phyloP scores from a whole-genome alignment of 2,888 invertebrate genomes.

The Maniola hyperantus region DNA sequence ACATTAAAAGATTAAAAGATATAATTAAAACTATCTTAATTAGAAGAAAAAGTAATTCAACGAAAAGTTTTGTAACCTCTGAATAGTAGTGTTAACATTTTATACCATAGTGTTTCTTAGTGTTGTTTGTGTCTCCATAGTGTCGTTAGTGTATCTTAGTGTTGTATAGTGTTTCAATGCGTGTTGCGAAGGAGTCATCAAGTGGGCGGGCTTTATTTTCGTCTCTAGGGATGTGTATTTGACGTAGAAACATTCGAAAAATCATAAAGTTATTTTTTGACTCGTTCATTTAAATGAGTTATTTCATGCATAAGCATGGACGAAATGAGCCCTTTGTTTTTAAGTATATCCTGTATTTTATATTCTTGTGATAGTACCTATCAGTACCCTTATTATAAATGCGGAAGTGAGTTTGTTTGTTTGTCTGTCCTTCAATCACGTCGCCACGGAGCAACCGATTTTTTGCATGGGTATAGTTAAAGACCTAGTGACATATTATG shows the following conservation, averaged over 20 bases:
- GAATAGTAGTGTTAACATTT: constrained; percentile 12
- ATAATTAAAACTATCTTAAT: constrained; percentile 38
- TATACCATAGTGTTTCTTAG: no score
- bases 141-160: constrained; percentile 3
- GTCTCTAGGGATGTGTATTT: constrained; percentile 55
- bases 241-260: neutral
- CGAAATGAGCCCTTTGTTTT: no score
- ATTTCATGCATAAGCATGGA: no score
- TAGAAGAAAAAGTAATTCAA: constrained; percentile 37
- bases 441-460: no score
- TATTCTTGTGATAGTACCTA: no score
- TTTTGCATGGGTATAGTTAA: no score
- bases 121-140: constrained; percentile 11
- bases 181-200: constrained; percentile 66
- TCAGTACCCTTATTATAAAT: no score
- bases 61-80: constrained; percentile 28
- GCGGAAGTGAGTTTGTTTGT: no score
- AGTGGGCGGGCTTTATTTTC: constrained; percentile 73
- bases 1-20: constrained; percentile 29
- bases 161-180: constrained; percentile 51
- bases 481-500: no score
- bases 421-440: no score
- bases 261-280: neutral
- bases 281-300: no score
- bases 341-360: no score